phyloP scores from a whole-genome alignment of 2,797 vertebrate species.

The Zenarchopterus dispar region DNA sequence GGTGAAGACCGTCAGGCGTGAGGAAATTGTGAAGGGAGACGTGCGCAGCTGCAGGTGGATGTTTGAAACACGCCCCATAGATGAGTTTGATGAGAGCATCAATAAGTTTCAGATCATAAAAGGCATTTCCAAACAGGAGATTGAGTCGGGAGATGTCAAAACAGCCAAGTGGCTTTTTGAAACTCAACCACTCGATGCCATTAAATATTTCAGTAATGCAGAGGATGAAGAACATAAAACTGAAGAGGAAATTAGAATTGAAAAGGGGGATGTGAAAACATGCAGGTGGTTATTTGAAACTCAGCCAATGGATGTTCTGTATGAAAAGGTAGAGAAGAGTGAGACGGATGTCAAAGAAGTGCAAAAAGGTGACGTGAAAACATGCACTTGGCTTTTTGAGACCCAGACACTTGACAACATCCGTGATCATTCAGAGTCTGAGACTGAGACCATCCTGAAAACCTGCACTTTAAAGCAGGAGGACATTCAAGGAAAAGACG shows the following conservation, averaged over 20 bases:
- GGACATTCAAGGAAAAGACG: constrained; percentile 90
- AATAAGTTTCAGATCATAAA: constrained; percentile 92
- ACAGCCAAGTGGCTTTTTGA: constrained; percentile 96
- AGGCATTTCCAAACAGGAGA: constrained; percentile 93
- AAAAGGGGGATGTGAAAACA: constrained; percentile 91
- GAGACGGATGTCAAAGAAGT: constrained; percentile 79
- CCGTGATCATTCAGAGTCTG: constrained; percentile 80
- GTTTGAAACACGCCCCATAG: constrained; percentile 93
- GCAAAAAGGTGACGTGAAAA: constrained; percentile 92
- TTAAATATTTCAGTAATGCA: constrained; percentile 82
- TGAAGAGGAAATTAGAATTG: constrained; percentile 78
- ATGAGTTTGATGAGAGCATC: constrained; percentile 91
- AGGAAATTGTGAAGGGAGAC: constrained; percentile 92
- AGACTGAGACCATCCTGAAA: constrained; percentile 82
- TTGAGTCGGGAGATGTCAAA: constrained; percentile 92
- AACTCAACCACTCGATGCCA: constrained; percentile 91
- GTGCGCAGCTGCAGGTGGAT: constrained; percentile 93
- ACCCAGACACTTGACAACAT: constrained; percentile 91
- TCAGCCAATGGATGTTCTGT: constrained; percentile 90
- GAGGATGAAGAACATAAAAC: constrained; percentile 83
- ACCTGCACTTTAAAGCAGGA: constrained; percentile 87
- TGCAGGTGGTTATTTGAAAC: constrained; percentile 95
- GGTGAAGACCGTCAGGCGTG: constrained; percentile 90
- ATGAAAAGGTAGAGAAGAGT: constrained; percentile 86
- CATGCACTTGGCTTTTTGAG: constrained; percentile 93